Base-by-base conservation (phyloP, 2,113 vertebrate genomes). In the Pithys albifrons region DNA sequence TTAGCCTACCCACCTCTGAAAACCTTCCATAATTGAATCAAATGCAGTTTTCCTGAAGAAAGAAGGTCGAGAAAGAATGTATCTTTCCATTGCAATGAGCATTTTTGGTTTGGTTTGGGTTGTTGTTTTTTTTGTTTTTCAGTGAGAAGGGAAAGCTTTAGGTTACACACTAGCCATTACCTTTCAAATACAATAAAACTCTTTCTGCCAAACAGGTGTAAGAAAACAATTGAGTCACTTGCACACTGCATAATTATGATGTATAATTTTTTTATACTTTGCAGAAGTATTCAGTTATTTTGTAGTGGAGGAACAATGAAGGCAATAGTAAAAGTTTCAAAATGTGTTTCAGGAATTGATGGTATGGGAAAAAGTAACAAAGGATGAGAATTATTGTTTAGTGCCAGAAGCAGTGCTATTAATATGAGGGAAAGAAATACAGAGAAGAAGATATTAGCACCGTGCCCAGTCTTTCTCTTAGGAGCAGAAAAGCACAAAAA, bases 41-140 rank as follows among this genome's bases (percentile, higher is more conserved):
- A 86, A 85, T 65, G 12, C 41, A n/a, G 2, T 81, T 93, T 92
- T 91, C 35, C 67, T 74, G n/a, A 74, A 82, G 19, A 31, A 74
- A 85, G 8, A 62, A 89, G 22, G 19, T 73, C 57, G 76, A 45
- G 41, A 70, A 62, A 55, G 41, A 43, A 77, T 9, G 27, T 72
- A 27, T 51, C 23, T 85, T 88, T 93, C 29, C 19, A 69, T 49
- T 49, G 45, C 14, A 51, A 19, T 35, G 28, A 35, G 28, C 0
- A 0, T 43, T 43, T 43, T 43, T 61, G 15, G n/a, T 57, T 61
- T 31, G 2, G 12, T n/a, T n/a, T 39, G 33, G 4, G 4, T 0
- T n/a, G 55, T 22, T 58, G 19, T 4, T 33, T 57, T 39, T 5
- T 45, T 57, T 57, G 80, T 57, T 5, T 7, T 66, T 24, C 12